Conservation (phyloP, 2,113 vertebrate genomes). For the Arothron firmamentum region DNA sequence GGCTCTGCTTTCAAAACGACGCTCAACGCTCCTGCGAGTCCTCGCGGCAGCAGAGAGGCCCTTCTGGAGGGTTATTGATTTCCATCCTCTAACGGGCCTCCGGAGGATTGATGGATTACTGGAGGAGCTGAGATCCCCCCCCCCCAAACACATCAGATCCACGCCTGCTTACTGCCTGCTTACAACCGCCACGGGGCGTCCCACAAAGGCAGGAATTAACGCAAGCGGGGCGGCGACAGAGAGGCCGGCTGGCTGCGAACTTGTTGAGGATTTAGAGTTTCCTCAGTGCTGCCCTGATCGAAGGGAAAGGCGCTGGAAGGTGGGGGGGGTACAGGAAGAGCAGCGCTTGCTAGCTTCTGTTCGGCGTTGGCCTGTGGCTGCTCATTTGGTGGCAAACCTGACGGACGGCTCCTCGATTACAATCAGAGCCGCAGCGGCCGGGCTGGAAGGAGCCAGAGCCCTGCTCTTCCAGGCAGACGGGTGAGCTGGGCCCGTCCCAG, state of each 20-base stretch:
- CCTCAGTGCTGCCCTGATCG: constrained; percentile 37
- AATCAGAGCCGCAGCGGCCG: constrained; percentile 62
- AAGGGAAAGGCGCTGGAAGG: constrained; percentile 40
- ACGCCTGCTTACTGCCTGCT: constrained; percentile 35
- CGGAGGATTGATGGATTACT: constrained; percentile 60
- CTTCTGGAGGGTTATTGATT: constrained; percentile 65
- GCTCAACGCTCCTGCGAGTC: constrained; percentile 29
- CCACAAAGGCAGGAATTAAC: constrained; percentile 60
- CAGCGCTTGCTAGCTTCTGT: constrained; percentile 69
- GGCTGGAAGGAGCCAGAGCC: constrained; percentile 33
- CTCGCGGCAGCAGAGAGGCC: constrained; percentile 28
- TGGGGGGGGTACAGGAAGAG: too few species aligned
- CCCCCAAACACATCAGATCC: constrained; percentile 50
- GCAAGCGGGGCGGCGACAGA: constrained; percentile 38
- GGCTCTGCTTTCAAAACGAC: constrained; percentile 39
- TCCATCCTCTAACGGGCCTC: constrained; percentile 52
- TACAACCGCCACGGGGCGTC: constrained; percentile 25
- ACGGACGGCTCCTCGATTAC: constrained; percentile 70
- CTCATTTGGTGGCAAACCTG: constrained; percentile 70
- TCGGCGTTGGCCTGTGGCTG: constrained; percentile 65
- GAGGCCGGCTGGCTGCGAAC: constrained; percentile 25
- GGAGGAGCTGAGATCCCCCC: constrained; percentile 57
- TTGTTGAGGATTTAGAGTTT: constrained; percentile 58
- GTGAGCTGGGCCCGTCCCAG: constrained; percentile 51
- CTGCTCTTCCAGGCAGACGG: constrained; percentile 39